Base-by-base conservation (phyloP, 2,888 invertebrate species). In the Drosophila ustulata region DNA sequence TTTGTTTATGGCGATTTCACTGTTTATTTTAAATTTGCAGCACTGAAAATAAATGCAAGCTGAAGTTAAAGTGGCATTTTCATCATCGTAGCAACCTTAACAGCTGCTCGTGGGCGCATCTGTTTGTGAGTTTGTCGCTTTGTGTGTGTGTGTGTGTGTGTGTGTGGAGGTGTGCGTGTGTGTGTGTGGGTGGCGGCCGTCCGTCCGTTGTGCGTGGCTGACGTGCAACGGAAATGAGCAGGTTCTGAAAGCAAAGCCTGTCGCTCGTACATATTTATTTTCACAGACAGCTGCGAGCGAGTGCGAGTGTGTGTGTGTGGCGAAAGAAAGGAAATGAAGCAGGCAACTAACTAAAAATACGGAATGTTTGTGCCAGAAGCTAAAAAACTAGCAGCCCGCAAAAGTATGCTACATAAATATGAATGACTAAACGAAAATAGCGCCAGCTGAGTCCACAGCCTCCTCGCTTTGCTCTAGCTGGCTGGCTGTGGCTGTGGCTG, bases 201-300 rank as follows among this genome's bases (percentile, higher is more conserved):
- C 26, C 26, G 5, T 49, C 41, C 57, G 56, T 62, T 62, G 56
- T 62, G 57, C 37, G 23, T 52, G 49, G 55, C 46, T 77, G 74
- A 59, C 69, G 63, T 75, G 66, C 63, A 64, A n/a, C 71, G 82
- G 88, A 87, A 82, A 81, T 84, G 73, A 82, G 82, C 73, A 73
- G 75, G 55, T 62, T 80, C 52, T 47, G 56, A 50, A 50, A 57
- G 47, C 37, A 46, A n/a, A 49, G 59, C 57, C 45, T 53, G 37
- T 30, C 46, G 46, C 63, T 47, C 45, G 47, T 37, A 34, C 45
- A 49, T 56, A 55, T 49, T 26, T 18, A 64, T 52, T 53, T 55
- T 25, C 49, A 58, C 56, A 56, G 25, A 51, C 18, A 56, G 39
- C 39, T 26, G 28, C 5, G 18, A 39, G 32, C 37, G 30, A 50